Evolutionary conservation across 2,888 invertebrate genomes (phyloP).

Genomic region (Nomada fabriciana): DNA sequence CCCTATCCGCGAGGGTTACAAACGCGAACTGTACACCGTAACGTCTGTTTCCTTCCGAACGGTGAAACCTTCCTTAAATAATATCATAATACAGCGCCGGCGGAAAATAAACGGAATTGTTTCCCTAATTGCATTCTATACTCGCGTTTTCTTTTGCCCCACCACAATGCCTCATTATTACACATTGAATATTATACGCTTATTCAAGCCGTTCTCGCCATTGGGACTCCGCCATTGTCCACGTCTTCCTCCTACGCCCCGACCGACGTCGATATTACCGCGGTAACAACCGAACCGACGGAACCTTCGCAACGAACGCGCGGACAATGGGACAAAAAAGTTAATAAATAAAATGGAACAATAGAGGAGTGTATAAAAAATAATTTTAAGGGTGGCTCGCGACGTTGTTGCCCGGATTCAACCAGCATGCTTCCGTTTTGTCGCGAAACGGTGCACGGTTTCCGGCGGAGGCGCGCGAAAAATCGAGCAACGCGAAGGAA

Average conservation of each 20-base stretch:
- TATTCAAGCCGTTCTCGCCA: conserved; percentile 33
- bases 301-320: conserved; percentile 13
- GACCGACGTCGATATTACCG: conserved; percentile 19
- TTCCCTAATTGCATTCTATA: conserved; percentile 59
- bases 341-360: background rate
- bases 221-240: conserved; percentile 23
- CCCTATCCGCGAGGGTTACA: conserved; percentile 11
- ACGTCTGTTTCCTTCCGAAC: conserved; percentile 47
- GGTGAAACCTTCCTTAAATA: conserved; percentile 44
- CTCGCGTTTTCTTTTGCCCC: conserved; percentile 27
- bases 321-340: background rate
- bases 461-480: conserved; percentile 2
- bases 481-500: conserved; percentile 6
- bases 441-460: background rate
- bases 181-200: conserved; percentile 44
- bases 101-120: conserved; percentile 51
- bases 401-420: background rate
- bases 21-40: conserved; percentile 20
- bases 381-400: conserved; percentile 1
- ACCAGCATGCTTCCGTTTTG: background rate
- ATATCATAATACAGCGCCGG: conserved; percentile 34
- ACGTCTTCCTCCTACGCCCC: conserved; percentile 13
- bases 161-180: conserved; percentile 39
- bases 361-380: background rate
- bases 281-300: conserved; percentile 23